Evolutionary conservation across 2,113 vertebrate genomes (phyloP).

Genomic region (Peucedramus taeniatus): DNA sequence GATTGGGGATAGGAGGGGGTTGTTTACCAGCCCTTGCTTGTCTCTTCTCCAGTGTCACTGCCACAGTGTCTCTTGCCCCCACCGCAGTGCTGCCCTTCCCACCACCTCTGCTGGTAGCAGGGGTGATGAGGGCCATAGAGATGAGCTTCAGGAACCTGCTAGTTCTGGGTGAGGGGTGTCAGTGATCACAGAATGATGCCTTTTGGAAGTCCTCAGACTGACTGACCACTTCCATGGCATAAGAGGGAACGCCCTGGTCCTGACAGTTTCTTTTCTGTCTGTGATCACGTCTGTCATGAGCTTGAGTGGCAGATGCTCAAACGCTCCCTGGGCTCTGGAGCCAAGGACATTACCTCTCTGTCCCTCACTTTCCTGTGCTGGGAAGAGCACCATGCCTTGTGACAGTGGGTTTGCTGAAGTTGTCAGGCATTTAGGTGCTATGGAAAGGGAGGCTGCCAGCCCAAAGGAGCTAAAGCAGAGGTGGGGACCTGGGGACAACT

Average conservation of each 20-base stretch:
- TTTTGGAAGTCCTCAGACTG: background rate
- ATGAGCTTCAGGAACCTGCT: background rate
- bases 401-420: background rate
- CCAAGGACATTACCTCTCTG: background rate
- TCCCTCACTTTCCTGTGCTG: background rate
- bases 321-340: background rate
- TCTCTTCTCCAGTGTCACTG: background rate
- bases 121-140: background rate
- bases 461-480: background rate
- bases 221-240: background rate
- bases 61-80: background rate
- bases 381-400: background rate
- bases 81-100: background rate
- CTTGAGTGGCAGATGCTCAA: background rate
- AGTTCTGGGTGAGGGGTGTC: background rate
- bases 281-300: background rate
- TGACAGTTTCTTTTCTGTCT: background rate
- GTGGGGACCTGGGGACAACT: background rate
- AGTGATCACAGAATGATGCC: background rate
- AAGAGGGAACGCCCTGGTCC: background rate
- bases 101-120: background rate
- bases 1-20: conserved; percentile 35
- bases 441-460: background rate
- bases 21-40: conserved; percentile 29
- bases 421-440: background rate